phyloP scores from a whole-genome alignment of 2,113 vertebrate genomes.

The Dolichallabes microphthalmus region DNA sequence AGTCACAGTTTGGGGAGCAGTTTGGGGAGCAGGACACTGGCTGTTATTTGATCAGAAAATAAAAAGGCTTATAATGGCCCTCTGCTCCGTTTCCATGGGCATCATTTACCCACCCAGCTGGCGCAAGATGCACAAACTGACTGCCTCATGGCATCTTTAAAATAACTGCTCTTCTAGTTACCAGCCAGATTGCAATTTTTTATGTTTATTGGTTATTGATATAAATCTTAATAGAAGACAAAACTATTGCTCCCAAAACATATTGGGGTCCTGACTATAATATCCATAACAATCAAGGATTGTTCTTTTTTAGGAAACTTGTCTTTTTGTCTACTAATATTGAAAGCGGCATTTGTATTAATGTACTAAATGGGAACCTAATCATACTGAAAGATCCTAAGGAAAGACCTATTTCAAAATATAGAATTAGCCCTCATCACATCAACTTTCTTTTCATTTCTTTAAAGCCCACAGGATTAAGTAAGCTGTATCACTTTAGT shows the following conservation, averaged over 20 bases:
- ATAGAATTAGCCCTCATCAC: not conserved
- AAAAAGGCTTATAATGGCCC: conserved; percentile 63
- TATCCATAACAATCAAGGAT: not conserved
- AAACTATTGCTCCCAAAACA: not conserved
- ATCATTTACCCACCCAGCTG: conserved; percentile 69
- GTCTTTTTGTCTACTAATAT: too few relatives aligned
- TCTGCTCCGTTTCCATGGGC: conserved; percentile 73
- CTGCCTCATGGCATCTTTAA: conserved; percentile 50
- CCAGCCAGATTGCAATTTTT: not conserved
- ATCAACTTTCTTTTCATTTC: not conserved
- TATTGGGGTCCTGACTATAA: not conserved
- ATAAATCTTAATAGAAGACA: not conserved
- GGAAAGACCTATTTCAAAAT: not conserved
- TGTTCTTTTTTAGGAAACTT: not conserved
- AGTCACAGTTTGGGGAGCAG: not conserved
- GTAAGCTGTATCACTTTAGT: conserved; percentile 15
- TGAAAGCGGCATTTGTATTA: not conserved
- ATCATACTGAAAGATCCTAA: not conserved
- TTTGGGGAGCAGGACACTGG: not conserved
- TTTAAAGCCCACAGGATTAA: conserved; percentile 14
- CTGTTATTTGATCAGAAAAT: conserved; percentile 50
- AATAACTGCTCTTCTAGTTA: conserved; percentile 60
- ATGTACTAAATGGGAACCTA: not conserved
- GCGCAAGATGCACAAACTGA: conserved; percentile 57
- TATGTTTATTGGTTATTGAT: not conserved